phyloP scores from a whole-genome alignment of 1,140 invertebrate species.

The Neodiprion lecontei region DNA sequence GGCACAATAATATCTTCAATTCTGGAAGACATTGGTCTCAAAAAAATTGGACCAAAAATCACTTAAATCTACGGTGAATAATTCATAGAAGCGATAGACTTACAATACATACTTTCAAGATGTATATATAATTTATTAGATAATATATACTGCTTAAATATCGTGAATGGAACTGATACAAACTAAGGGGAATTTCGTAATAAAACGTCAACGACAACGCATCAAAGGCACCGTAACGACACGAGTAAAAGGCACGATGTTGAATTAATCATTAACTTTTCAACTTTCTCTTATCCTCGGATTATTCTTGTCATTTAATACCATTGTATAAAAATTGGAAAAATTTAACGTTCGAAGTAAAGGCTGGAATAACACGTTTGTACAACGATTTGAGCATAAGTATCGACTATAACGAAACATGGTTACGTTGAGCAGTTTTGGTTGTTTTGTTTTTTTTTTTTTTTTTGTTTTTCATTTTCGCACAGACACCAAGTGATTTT shows the following conservation, averaged over 20 bases:
- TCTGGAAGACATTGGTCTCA: slow-evolving; percentile 40
- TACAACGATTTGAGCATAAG: neutral
- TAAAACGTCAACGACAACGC: neutral
- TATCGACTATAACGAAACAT: neutral
- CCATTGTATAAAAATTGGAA: neutral
- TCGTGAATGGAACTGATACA: slow-evolving; percentile 11
- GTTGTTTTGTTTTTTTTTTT: too few relatives aligned
- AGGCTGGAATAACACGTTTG: neutral
- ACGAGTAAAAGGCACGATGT: too few relatives aligned
- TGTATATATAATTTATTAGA: neutral
- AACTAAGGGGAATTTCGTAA: neutral
- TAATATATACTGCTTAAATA: slow-evolving; percentile 2
- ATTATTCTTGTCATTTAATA: too few relatives aligned
- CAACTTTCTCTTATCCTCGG: too few relatives aligned
- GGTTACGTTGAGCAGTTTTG: neutral
- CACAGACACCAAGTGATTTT: too few relatives aligned
- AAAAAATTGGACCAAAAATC: slow-evolving; percentile 1
- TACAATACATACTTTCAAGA: neutral
- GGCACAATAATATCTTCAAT: slow-evolving; percentile 37
- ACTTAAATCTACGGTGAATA: neutral
- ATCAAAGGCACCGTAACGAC: neutral
- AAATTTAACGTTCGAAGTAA: neutral
- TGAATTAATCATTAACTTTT: too few relatives aligned
- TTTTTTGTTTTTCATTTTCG: too few relatives aligned
- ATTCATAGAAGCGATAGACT: too few relatives aligned